Evolutionary conservation across 2,888 invertebrate species (phyloP), one percentile per base, ranked within the genome.

Genomic region (Chymomyza caudatula): DNA sequence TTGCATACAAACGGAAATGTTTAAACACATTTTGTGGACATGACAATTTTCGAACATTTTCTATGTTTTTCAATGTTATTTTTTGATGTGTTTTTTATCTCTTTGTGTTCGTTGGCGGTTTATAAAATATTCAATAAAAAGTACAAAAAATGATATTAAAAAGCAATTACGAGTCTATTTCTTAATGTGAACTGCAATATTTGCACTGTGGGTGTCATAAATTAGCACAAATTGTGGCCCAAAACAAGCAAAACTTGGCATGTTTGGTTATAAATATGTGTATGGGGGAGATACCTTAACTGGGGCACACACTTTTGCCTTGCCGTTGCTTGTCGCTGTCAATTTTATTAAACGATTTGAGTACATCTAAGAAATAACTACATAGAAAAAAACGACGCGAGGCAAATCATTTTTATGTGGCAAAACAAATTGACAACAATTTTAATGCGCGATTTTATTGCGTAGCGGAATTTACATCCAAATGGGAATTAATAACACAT

Each of bases 291-390:
- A 43, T 67, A 43, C 25, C 44, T 29, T 75, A 78, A 80, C 53
- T 78, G 67, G 78, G 78, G 51, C 77, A 77, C 53, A 47, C 52
- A 58, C 63, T 67, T 63, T 61, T 49, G 62, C 65, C n/a, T 61
- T 49, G 62, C 65, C n/a, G 15, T 66, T 68, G 76, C 69, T 55
- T 78, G 78, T 78, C 81, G 85, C 67, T 78, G 81, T 84, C 78
- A 81, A 78, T 78, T 78, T 81, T 78, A 78, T 76, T 81, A 76
- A 84, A 84, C 78, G 76, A 78, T 78, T 80, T 82, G 77, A 78
- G 84, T 67, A 19, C 47, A 15, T 19, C 47, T 37, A 37, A 37
- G 29, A 37, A 69, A 80, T 71, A n/a, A n/a, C n/a, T n/a, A 76
- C 66, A 65, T 37, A 65, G 60, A 74, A 11, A 37, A 37, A 37